Base-by-base conservation (phyloP, 2,888 invertebrate species). In the Pandemis corylana region DNA sequence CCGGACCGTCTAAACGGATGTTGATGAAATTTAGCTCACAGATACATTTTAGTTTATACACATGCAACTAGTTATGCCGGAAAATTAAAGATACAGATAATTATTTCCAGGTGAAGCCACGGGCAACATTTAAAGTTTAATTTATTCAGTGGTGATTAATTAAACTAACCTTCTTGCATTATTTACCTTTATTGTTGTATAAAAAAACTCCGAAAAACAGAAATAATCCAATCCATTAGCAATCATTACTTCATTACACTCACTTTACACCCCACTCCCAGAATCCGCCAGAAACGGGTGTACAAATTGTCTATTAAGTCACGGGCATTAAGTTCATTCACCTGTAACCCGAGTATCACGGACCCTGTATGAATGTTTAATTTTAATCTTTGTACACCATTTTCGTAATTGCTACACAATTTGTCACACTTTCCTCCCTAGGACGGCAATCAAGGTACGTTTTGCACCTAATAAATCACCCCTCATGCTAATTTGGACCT, bases 401-500 rank as follows among this genome's bases (percentile, higher is more conserved):
- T 84, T 81, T 81, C 82, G 72, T 83, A 85, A 85, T 83, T 85
- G 82, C 79, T 77, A 76, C 75, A 78, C 79, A 78, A 82, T 82
- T 83, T 82, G 82, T 82, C 81, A 80, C 76, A 72, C 73, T 75
- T 75, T 75, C 76, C 77, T 59, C 77, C 77, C 77, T 74, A 13
- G 61, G 65, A 76, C 70, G 20, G 77, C 72, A 72, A 72, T 76
- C 71, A 78, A 75, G 69, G 66, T 66, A 70, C 74, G 65, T 66
- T 74, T 70, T 70, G 51, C 69, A 74, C 61, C 65, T 74, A 63
- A 68, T 68, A 66, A 65, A 65, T 69, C 28, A 13, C 7, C 51
- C 20, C 5, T 10, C 65, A 62, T 44, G 20, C 42, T 20, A 74
- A 62, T 36, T 69, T 70, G 28, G 15, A 36, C 74, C 44, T n/a